Base-by-base conservation (phyloP, 2,888 invertebrate species). In the Lycophotia porphyrea region DNA sequence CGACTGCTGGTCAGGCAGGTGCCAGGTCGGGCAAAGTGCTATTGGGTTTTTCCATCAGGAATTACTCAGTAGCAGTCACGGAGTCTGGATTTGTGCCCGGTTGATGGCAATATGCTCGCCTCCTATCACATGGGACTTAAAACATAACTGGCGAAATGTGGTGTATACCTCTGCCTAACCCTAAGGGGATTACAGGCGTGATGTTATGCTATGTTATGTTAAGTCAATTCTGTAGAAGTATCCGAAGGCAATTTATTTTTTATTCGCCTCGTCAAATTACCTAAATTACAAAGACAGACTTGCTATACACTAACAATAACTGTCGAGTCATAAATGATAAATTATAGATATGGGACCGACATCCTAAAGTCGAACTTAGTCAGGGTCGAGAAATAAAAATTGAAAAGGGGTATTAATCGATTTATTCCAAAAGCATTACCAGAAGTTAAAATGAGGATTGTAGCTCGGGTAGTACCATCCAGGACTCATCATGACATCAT, bases 391-490 rank as follows among this genome's bases (percentile, higher is more conserved):
- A 60, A 78, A 70, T 27, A 66, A 66, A 71, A 81, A 31, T 65
- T 5, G 13, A 0, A 47, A 27, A 60, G 21, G 24, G 60, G 21
- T 27, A 68, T 84, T 39, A 27, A 80, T 74, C 84, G 58, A 79
- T 87, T 83, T 85, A 87, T 84, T 86, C 58, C 71, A 74, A 73
- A 85, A 1, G 74, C 67, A 86, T 83, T 74, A 84, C 89, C 89
- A 91, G 74, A 90, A 90, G 76, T 91, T 92, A 21, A 90, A 80
- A 73, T 92, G 92, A 0, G 93, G 94, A 60, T 89, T 90, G 52
- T 91, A 93, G 68, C 84, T 90, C 8, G 93, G 92, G 52, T 92
- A 92, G 21, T 91, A 82, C 93, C 92, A 94, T 0, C 76, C 71
- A 27, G 89, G 88, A 39, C 84, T 89, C 15, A 89, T 78, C 39